phyloP scores from a whole-genome alignment of 2,113 vertebrate species.

The Acrocephalus arundinaceus region DNA sequence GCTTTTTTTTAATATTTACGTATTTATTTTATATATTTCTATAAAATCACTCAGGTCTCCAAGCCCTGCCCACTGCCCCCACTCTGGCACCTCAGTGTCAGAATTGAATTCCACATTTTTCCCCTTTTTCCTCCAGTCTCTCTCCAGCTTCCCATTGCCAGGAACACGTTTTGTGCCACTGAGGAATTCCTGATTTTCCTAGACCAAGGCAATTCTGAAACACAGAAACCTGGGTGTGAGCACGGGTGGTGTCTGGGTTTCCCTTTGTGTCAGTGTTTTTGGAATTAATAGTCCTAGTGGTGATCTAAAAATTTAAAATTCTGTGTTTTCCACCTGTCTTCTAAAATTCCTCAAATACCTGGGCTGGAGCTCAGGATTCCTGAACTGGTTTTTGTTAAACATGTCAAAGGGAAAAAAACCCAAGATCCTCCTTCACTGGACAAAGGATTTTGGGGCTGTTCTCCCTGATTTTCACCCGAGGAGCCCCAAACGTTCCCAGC shows the following conservation, averaged over 20 bases:
- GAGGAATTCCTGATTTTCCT: background rate
- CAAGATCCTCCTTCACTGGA: background rate
- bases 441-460: fast-evolving
- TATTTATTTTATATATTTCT: background rate
- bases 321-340: background rate
- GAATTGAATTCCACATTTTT: background rate
- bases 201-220: background rate
- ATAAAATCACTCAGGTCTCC: background rate
- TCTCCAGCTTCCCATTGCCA: background rate
- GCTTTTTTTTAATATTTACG: background rate
- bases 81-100: background rate
- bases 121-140: background rate
- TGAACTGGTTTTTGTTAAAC: fast-evolving
- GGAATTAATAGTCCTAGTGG: background rate
- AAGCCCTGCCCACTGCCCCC: background rate
- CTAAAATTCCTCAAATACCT: background rate
- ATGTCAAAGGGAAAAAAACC: fast-evolving
- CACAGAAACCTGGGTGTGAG: background rate
- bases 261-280: background rate
- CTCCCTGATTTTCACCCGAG: fast-evolving
- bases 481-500: fast-evolving
- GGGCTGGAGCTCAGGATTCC: background rate
- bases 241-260: background rate
- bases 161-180: background rate
- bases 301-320: background rate